Evolutionary conservation across 2,797 vertebrate species (phyloP).

Genomic region (Notoglanidium macrostoma): DNA sequence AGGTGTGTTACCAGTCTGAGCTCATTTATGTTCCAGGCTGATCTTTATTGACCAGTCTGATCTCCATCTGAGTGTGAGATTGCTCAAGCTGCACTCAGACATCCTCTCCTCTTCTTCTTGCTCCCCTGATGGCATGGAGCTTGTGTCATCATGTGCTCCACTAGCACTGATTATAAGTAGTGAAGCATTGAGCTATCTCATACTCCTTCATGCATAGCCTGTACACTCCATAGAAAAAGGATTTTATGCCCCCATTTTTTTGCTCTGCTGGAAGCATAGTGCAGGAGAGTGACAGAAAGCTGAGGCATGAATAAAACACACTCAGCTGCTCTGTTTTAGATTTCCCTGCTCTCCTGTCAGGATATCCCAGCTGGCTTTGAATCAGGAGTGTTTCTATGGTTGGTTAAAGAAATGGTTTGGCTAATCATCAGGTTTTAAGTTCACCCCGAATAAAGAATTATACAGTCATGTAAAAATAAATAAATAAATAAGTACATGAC

Average conservation of each 20-base stretch:
- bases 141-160: conserved; percentile 58
- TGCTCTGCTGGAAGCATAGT: conserved; percentile 18
- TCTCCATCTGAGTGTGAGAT: neutral
- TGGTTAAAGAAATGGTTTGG: neutral
- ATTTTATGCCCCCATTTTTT: conserved; percentile 26
- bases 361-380: conserved; percentile 21
- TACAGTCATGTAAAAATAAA: no score
- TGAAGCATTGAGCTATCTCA: conserved; percentile 33
- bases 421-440: neutral
- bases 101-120: conserved; percentile 1
- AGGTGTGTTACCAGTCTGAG: neutral
- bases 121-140: conserved; percentile 34
- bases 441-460: neutral
- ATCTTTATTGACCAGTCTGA: conserved; percentile 25
- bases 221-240: conserved; percentile 46
- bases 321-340: conserved; percentile 7
- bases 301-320: conserved; percentile 33
- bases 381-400: neutral
- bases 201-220: conserved; percentile 47
- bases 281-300: conserved; percentile 26
- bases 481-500: no score
- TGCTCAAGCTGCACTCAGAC: conserved; percentile 13
- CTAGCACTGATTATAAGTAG: conserved; percentile 48
- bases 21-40: conserved; percentile 4
- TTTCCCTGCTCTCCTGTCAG: neutral